phyloP scores from a whole-genome alignment of 2,113 vertebrate genomes.

The Pelusios castaneus region DNA sequence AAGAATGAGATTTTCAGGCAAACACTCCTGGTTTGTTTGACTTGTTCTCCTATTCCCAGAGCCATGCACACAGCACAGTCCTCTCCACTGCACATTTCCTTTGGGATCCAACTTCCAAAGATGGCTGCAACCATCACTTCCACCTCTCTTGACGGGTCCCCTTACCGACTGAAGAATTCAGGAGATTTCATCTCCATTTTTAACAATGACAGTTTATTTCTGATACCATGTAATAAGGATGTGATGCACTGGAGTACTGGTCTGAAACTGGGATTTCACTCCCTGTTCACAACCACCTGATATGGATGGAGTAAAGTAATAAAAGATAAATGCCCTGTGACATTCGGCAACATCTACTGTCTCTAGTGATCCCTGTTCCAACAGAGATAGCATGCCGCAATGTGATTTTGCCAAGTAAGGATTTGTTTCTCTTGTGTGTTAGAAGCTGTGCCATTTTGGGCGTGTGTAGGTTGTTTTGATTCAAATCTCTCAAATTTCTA shows the following conservation, averaged over 20 bases:
- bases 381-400: too few species aligned
- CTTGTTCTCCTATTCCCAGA: not conserved
- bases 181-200: not conserved
- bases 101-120: not conserved
- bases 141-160: rapidly evolving
- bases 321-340: not conserved
- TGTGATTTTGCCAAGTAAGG: too few species aligned
- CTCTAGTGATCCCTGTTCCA: not conserved
- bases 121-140: not conserved
- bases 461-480: not conserved
- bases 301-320: not conserved
- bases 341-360: not conserved
- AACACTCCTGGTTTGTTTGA: not conserved
- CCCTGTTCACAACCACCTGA: not conserved
- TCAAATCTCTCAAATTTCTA: not conserved
- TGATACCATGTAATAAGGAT: not conserved
- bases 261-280: not conserved
- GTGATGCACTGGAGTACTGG: not conserved
- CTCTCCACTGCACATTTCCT: rapidly evolving
- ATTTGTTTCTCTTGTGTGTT: not conserved
- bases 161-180: not conserved
- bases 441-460: not conserved
- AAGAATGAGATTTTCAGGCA: not conserved
- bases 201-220: not conserved
- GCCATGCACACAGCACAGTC: not conserved